phyloP scores from a whole-genome alignment of 2,113 vertebrate genomes.

The Brevimyrus niger region DNA sequence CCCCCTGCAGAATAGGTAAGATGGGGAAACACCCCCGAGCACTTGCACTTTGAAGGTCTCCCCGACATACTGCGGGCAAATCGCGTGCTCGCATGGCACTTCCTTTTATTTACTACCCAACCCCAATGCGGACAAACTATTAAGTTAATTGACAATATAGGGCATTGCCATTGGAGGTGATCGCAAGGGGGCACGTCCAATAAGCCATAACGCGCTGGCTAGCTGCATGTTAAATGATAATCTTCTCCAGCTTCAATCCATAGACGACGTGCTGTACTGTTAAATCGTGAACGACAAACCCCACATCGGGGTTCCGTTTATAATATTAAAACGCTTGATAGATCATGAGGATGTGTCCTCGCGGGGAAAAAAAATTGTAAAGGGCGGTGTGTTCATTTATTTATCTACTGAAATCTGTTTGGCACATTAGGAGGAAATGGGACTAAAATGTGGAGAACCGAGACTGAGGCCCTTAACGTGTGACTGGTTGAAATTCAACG shows the following conservation, averaged over 20 bases:
- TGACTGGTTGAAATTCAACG: not conserved
- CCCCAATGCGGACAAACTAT: not conserved
- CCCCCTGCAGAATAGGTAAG: not conserved
- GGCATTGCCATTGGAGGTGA: not conserved
- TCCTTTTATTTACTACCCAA: not conserved
- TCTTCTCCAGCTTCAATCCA: not conserved
- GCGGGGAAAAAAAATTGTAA: not conserved
- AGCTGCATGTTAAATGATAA: not conserved
- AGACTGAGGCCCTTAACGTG: not conserved
- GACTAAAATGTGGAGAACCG: not conserved
- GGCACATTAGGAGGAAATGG: not conserved
- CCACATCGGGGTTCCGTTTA: not conserved
- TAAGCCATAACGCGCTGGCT: not conserved
- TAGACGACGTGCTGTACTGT: not conserved
- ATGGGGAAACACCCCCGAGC: not conserved
- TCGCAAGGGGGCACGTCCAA: not conserved
- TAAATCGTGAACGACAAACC: not conserved
- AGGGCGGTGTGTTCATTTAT: not conserved
- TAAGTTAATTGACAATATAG: conserved; percentile 1
- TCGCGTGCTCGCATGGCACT: not conserved
- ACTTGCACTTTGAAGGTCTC: not conserved
- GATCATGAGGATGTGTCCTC: not conserved
- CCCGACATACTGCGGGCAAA: not conserved
- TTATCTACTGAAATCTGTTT: not conserved
- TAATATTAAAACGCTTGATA: not conserved